Percentiles rank a stretch among this genome's conserved stretches.
These are phyloP conservation scores for Enteromius unitaeniatus DNA, from an alignment of 2,797 vertebrate genomes.

Conservation along the genomic window DNA sequence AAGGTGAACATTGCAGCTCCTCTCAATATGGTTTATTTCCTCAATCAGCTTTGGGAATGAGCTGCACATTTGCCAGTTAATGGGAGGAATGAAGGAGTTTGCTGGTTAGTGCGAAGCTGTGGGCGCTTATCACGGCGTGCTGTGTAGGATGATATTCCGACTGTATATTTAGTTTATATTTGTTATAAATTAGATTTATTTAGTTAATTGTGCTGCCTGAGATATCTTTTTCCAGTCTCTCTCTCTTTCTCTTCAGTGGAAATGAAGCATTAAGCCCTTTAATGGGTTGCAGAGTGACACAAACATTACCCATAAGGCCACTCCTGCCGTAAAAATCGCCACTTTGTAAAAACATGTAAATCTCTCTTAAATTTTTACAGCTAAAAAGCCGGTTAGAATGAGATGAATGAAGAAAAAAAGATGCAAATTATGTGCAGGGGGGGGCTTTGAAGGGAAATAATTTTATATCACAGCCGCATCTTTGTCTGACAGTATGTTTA, in stretches of 20 bases:
- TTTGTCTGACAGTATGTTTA: constrained; percentile 7
- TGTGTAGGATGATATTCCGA: not conserved
- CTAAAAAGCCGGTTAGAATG: constrained; percentile 6
- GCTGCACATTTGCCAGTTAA: constrained; percentile 38
- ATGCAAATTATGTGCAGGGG: not conserved
- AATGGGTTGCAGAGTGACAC: constrained; percentile 15
- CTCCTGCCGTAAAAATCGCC: not conserved
- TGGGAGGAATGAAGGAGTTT: constrained; percentile 35
- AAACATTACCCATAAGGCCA: not conserved
- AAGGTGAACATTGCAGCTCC: constrained; percentile 46
- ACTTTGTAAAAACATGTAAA: constrained; percentile 12
- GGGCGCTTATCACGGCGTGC: constrained; percentile 11
- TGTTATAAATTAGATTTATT: constrained; percentile 21
- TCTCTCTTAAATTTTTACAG: not conserved
- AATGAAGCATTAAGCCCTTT: not conserved
- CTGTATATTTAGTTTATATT: constrained; percentile 4
- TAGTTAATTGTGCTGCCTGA: constrained; percentile 21
- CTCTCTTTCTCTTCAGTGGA: not conserved
- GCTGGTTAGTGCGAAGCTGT: constrained; percentile 6
- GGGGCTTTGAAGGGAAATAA: not conserved
- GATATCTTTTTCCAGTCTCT: not conserved
- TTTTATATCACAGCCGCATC: not conserved
- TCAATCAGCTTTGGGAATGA: constrained; percentile 29
- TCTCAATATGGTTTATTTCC: constrained; percentile 38
- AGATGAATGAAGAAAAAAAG: not conserved